Percentiles rank a stretch among this genome's conserved stretches.
These are phyloP conservation scores for Heteromormyrus szaboi DNA, from an alignment of 2,797 vertebrate species.

Conservation along the genomic window DNA sequence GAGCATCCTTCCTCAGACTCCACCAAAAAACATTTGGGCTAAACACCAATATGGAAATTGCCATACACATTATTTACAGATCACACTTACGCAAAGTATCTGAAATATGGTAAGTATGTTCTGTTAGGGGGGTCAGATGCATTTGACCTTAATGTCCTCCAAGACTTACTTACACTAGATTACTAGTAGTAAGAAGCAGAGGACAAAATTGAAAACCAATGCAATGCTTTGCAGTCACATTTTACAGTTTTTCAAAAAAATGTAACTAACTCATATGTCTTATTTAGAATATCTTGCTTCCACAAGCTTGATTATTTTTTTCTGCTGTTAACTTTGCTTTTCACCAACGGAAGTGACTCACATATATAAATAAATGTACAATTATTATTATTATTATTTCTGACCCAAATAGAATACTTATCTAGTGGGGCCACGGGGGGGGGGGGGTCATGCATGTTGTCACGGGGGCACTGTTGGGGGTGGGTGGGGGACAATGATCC, in stretches of 20 bases:
- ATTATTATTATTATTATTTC: background rate
- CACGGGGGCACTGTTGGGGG: too few relatives aligned
- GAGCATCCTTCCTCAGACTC: background rate
- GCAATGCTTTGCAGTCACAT: background rate
- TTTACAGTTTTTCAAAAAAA: background rate
- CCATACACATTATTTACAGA: background rate
- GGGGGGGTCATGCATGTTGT: too few relatives aligned
- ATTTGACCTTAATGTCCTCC: background rate
- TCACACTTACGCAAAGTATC: background rate
- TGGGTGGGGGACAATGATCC: background rate
- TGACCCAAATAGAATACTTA: background rate
- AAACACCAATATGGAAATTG: background rate
- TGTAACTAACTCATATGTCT: background rate
- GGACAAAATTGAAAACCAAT: background rate
- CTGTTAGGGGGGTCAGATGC: background rate
- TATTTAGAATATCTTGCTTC: background rate
- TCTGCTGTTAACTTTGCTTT: background rate
- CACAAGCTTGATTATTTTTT: background rate
- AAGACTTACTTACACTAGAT: background rate
- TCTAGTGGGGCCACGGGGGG: background rate
- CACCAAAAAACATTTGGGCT: background rate
- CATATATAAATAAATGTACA: too few relatives aligned
- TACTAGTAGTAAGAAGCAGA: background rate
- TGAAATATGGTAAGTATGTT: background rate
- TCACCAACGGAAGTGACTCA: background rate